Percentiles rank a stretch among this genome's conserved stretches.
These are phyloP conservation scores for Heliconius charithonia DNA, from an alignment of 2,888 invertebrate genomes.

Conservation along the genomic window DNA sequence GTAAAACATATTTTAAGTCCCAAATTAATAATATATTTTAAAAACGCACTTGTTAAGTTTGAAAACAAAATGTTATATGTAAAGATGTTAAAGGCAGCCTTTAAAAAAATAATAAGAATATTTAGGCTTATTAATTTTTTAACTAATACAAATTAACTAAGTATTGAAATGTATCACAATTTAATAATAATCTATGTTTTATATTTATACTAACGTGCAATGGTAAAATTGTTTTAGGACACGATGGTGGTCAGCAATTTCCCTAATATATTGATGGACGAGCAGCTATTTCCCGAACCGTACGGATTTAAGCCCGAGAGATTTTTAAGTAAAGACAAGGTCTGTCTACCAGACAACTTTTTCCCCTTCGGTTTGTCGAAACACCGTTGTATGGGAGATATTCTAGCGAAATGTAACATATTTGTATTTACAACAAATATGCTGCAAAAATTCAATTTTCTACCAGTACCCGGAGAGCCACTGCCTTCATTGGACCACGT, in stretches of 20 bases:
- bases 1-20: no score
- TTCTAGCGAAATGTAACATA: constrained; percentile 88
- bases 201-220: no score
- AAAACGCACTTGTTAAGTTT: no score
- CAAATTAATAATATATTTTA: no score
- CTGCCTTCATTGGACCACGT: constrained; percentile 86
- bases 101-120: no score
- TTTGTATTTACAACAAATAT: constrained; percentile 89
- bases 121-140: no score
- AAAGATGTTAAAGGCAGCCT: no score
- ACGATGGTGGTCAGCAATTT: constrained; percentile 92
- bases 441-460: constrained; percentile 89
- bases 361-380: constrained; percentile 91
- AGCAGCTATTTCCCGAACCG: constrained; percentile 87
- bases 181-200: no score
- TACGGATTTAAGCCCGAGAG: constrained; percentile 89
- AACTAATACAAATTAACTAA: no score
- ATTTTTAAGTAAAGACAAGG: constrained; percentile 86
- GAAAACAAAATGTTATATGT: no score
- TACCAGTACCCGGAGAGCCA: constrained; percentile 85
- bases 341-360: constrained; percentile 86
- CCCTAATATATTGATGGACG: constrained; percentile 88
- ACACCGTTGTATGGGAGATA: constrained; percentile 92
- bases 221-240: constrained; percentile 78
- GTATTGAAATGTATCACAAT: neutral